phyloP scores from a whole-genome alignment of 2,797 vertebrate species.

The Sebastolobus altivelis region DNA sequence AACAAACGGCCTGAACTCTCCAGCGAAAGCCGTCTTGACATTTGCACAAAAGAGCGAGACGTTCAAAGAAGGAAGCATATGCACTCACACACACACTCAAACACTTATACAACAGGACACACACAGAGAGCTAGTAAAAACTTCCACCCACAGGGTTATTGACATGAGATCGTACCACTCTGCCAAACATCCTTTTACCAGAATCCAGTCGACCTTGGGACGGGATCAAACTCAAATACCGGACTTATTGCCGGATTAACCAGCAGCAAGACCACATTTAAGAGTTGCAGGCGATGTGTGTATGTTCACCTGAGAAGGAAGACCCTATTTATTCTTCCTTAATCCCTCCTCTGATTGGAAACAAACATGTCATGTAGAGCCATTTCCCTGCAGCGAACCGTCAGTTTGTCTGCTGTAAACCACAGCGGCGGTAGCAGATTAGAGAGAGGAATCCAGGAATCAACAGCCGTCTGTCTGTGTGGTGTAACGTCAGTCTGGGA shows the following conservation, averaged over 20 bases:
- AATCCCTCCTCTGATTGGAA: conserved; percentile 73
- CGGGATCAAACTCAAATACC: conserved; percentile 59
- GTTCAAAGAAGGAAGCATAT: conserved; percentile 25
- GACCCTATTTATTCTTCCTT: conserved; percentile 61
- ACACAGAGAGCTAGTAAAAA: conserved; percentile 66
- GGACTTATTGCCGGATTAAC: conserved; percentile 58
- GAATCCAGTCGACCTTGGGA: conserved; percentile 64
- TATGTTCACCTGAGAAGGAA: conserved; percentile 71
- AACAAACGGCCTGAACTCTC: conserved; percentile 34
- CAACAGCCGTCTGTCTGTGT: conserved; percentile 74
- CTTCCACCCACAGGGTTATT: conserved; percentile 68
- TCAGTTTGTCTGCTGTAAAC: conserved; percentile 70
- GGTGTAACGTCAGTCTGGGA: conserved; percentile 71
- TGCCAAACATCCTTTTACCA: conserved; percentile 80
- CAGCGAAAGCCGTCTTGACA: conserved; percentile 14
- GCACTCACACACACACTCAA: conserved; percentile 17
- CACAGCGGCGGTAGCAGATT: conserved; percentile 65
- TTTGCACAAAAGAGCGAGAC: conserved; percentile 30
- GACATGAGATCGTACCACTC: conserved; percentile 59
- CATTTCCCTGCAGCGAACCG: conserved; percentile 66
- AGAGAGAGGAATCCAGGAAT: conserved; percentile 77
- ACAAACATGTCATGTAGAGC: conserved; percentile 74
- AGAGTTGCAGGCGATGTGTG: conserved; percentile 19
- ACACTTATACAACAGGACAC: conserved; percentile 47
- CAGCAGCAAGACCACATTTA: conserved; percentile 55